Conservation (phyloP, 2,113 vertebrate species). For the Ancistrus triradiatus region DNA sequence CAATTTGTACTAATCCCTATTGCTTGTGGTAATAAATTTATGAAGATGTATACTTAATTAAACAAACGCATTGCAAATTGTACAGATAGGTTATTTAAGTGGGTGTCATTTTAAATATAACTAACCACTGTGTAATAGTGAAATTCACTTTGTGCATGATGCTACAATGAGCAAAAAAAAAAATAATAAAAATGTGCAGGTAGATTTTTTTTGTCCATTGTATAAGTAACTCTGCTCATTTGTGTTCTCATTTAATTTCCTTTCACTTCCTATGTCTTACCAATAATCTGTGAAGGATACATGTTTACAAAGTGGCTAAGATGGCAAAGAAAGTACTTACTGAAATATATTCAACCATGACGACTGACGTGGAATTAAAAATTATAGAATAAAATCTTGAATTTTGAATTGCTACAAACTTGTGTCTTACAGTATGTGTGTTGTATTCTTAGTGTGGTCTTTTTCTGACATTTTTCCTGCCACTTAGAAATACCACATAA, state of each 20-base stretch:
- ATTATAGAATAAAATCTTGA: no score
- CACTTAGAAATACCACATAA: slow-evolving; percentile 1
- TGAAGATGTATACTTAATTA: slow-evolving; percentile 24
- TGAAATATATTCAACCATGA: no score
- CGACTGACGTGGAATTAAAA: no score
- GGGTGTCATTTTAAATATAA: background rate
- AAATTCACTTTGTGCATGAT: background rate
- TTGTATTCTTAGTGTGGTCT: background rate
- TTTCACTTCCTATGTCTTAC: no score
- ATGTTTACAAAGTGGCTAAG: no score
- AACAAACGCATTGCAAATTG: slow-evolving; percentile 7
- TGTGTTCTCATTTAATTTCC: no score
- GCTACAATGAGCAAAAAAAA: background rate
- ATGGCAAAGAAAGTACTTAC: no score
- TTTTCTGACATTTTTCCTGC: no score
- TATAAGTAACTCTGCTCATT: background rate
- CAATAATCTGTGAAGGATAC: no score
- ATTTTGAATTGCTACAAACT: background rate
- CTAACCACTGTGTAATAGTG: background rate
- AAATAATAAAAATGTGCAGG: background rate
- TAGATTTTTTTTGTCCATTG: background rate
- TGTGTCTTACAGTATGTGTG: background rate
- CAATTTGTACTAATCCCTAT: slow-evolving; percentile 20
- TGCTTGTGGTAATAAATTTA: background rate
- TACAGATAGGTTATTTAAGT: slow-evolving; percentile 13